phyloP scores from a whole-genome alignment of 2,888 invertebrate genomes.

The Leptopterna dolabrata region DNA sequence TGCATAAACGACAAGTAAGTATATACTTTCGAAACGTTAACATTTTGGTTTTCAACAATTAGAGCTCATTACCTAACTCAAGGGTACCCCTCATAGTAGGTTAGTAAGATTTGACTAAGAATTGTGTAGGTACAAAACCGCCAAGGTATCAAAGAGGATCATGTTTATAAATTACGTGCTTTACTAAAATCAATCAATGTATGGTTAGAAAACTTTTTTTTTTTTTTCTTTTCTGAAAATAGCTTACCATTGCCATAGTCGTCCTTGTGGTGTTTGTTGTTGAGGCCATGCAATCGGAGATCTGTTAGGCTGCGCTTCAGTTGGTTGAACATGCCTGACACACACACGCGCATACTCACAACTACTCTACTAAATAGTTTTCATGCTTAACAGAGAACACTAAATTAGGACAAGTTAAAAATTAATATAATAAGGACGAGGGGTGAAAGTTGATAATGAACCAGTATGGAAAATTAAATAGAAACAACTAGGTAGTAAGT shows the following conservation, averaged over 20 bases:
- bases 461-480: not conserved
- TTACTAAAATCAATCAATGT: not conserved
- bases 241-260: conserved; percentile 60
- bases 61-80: too few species aligned
- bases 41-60: too few species aligned
- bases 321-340: conserved; percentile 85
- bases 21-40: too few species aligned
- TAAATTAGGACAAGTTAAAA: conserved; percentile 23
- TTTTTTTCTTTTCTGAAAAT: not conserved
- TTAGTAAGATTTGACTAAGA: too few species aligned
- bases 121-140: not conserved
- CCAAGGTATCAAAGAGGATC: not conserved
- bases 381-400: conserved; percentile 47
- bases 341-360: conserved; percentile 66
- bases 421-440: not conserved
- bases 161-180: not conserved
- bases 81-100: too few species aligned
- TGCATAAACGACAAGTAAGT: too few species aligned
- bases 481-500: not conserved
- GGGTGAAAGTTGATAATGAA: not conserved
- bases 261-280: conserved; percentile 61
- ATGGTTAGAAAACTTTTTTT: not conserved
- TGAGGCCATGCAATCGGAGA: conserved; percentile 73
- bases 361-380: conserved; percentile 39
- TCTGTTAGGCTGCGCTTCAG: conserved; percentile 90